phyloP scores from a whole-genome alignment of 2,888 invertebrate species.

The Linyphia triangularis region DNA sequence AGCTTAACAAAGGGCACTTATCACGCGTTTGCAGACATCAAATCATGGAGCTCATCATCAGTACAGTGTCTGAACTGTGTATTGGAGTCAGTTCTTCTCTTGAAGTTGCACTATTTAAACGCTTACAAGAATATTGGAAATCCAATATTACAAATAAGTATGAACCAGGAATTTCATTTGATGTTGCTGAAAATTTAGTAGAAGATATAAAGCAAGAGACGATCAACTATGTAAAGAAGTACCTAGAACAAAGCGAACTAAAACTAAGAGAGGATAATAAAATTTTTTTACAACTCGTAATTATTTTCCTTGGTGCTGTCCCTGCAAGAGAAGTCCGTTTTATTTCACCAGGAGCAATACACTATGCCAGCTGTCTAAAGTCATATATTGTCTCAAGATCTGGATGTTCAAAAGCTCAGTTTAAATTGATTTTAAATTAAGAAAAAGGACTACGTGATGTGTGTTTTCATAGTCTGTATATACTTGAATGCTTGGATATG shows the following conservation, averaged over 20 bases:
- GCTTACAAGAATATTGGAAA: constrained; percentile 30
- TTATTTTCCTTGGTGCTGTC: not conserved
- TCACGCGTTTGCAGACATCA: not conserved
- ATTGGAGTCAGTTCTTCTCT: not conserved
- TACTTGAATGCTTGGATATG: not conserved
- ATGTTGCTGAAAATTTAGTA: not conserved
- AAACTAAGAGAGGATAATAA: not conserved
- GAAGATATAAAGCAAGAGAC: not conserved
- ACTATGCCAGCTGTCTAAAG: not conserved
- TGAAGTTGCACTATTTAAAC: constrained; percentile 10
- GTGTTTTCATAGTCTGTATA: not conserved
- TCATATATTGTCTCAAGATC: not conserved
- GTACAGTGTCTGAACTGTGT: not conserved
- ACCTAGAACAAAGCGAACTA: not conserved
- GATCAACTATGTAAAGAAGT: not conserved
- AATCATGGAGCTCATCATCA: not conserved
- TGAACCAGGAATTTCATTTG: not conserved
- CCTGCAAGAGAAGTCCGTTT: not conserved
- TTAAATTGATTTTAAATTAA: not conserved
- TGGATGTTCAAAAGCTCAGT: not conserved
- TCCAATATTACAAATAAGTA: not conserved
- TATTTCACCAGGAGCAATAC: not conserved
- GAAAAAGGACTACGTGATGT: not conserved
- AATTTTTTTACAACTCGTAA: not conserved
- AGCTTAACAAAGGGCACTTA: constrained; percentile 13